A percentile compares a stretch with the other conserved stretches of the same genome.
These are phyloP conservation scores for Mirounga angustirostris DNA, from an alignment of 2,113 vertebrate genomes.

Conservation along the genomic window DNA sequence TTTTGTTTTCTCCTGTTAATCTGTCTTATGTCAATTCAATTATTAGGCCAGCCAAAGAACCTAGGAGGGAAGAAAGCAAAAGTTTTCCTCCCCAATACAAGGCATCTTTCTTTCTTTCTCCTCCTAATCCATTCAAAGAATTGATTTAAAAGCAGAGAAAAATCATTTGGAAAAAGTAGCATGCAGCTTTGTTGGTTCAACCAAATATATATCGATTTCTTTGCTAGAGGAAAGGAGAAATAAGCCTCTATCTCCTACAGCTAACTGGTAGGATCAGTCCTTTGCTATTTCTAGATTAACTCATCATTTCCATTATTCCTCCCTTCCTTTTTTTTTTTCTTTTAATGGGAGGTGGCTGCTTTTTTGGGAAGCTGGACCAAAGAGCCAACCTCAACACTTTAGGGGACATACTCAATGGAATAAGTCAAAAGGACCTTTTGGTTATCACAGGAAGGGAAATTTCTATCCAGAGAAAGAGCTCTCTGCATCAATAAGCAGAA, in stretches of 20 bases:
- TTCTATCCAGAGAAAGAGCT: not conserved
- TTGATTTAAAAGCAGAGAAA: conserved; percentile 50
- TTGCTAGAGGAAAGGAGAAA: conserved; percentile 51
- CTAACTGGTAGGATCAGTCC: not conserved
- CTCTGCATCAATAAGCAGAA: not conserved
- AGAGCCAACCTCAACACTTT: not conserved
- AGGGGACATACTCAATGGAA: not conserved
- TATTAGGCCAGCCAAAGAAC: not conserved
- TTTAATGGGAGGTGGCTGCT: not conserved
- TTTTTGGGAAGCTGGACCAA: not conserved
- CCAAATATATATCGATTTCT: conserved; percentile 43
- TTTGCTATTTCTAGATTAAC: conserved; percentile 45
- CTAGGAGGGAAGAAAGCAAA: not conserved
- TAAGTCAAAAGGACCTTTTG: not conserved
- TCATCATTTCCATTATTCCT: conserved; percentile 44
- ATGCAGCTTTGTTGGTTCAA: conserved; percentile 46
- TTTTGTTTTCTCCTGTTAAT: not conserved
- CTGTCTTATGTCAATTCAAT: not conserved
- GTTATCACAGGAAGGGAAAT: not conserved
- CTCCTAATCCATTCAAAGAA: conserved; percentile 22
- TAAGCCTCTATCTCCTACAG: not conserved
- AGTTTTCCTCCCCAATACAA: not conserved
- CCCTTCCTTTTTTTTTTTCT: conserved; percentile 29
- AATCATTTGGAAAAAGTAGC: conserved; percentile 33
- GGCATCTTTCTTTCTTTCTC: conserved; percentile 33